Evolutionary conservation across 2,113 vertebrate genomes (phyloP).

Genomic region (Grammomys surdaster): DNA sequence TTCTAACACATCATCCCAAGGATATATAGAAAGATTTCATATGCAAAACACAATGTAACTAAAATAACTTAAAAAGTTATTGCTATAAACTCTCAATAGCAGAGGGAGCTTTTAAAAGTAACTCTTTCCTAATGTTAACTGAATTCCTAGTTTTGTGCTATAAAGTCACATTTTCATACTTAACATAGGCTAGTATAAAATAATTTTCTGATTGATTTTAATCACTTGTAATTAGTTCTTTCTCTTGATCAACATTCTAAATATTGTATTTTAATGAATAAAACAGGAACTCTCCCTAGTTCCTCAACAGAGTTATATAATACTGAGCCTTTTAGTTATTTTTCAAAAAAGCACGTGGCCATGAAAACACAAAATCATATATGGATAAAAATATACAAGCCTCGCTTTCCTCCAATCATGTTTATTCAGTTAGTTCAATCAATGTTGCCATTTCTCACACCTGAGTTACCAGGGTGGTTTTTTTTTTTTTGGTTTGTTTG

Average conservation of each 20-base stretch:
- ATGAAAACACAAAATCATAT: constrained; percentile 35
- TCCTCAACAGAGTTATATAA: background rate
- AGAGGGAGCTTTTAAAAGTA: background rate
- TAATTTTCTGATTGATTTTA: constrained; percentile 44
- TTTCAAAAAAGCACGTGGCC: background rate
- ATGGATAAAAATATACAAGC: background rate
- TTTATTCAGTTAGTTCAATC: constrained; percentile 1
- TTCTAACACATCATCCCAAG: background rate
- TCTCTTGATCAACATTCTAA: constrained; percentile 45
- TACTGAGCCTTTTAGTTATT: background rate
- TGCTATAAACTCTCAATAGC: background rate
- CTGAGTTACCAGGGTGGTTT: background rate
- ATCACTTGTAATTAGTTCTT: constrained; percentile 32
- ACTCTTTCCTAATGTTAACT: constrained; percentile 19
- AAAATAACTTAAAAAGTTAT: background rate
- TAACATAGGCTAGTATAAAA: constrained; percentile 26
- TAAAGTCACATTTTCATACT: constrained; percentile 8
- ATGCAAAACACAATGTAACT: background rate
- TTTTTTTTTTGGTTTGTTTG: too few relatives aligned
- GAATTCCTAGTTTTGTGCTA: background rate
- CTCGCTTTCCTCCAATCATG: background rate
- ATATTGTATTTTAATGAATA: constrained; percentile 42
- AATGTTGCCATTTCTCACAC: background rate
- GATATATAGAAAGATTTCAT: background rate
- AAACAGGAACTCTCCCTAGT: background rate